phyloP scores from a whole-genome alignment of 2,113 vertebrate species.

The Sminthopsis crassicaudata region DNA sequence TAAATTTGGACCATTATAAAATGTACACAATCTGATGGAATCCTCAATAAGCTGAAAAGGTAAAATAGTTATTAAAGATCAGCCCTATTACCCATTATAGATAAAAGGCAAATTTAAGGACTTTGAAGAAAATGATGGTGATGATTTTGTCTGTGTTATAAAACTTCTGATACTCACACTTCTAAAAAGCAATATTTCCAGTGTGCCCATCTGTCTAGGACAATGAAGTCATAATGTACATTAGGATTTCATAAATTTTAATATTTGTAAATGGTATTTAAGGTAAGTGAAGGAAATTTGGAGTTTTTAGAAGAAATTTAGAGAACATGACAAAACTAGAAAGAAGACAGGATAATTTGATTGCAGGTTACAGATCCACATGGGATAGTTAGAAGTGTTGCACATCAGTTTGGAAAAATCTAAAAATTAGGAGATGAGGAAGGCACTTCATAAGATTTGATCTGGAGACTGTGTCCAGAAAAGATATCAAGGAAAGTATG shows the following conservation, averaged over 20 bases:
- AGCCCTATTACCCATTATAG: background rate
- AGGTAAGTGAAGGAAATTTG: conserved; percentile 18
- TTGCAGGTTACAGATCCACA: background rate
- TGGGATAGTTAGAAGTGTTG: background rate
- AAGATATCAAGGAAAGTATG: no score
- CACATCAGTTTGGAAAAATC: background rate
- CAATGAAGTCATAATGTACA: background rate
- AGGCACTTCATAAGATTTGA: background rate
- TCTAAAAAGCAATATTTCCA: background rate
- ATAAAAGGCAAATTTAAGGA: background rate
- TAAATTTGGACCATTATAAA: background rate
- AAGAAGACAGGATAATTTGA: background rate
- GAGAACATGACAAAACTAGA: background rate
- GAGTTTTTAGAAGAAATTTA: background rate
- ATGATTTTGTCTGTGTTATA: background rate
- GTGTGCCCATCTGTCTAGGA: background rate
- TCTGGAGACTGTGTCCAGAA: no score
- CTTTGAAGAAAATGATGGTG: background rate
- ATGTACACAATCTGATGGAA: background rate
- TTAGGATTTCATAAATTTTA: background rate
- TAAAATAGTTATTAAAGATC: background rate
- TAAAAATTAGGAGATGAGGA: background rate
- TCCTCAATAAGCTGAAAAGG: background rate
- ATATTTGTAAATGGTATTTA: background rate
- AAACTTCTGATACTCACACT: background rate